Base-by-base conservation (phyloP, 2,797 vertebrate genomes). In the Agapornis canus region DNA sequence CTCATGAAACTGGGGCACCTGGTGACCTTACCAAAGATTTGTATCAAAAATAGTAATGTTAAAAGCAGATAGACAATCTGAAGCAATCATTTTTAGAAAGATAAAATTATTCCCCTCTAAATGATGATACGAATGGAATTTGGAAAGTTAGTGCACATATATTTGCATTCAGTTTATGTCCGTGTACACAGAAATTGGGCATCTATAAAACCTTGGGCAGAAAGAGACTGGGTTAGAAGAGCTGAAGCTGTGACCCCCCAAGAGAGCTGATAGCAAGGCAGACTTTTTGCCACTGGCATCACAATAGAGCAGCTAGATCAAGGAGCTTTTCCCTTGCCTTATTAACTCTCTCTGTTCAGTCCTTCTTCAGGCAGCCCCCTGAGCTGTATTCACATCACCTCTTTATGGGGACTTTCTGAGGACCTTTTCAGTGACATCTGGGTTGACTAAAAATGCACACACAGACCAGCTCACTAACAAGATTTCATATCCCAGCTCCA, bases 1-100 rank as follows among this genome's bases (percentile, higher is more conserved):
- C n/a, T 92, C 43, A 18, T 42, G 43, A 92, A 96, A 95, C 48
- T 88, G 60, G 90, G 45, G 54, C 68, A 92, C 68, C 56, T 75
- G 68, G 23, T 85, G 43, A 89, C 68, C 68, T 94, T 64, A 43
- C 35, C 7, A 22, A 70, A 89, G 71, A 78, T 59, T 40, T 73
- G 40, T 73, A 39, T 20, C 43, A 56, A 86, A 90, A 93, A 73
- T 42, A 87, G n/a, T 76, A 63, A 52, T 25, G 27, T 48, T 91
- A 80, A 78, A 92, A 91, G 59, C 47, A 82, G 63, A 76, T 11
- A 60, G 49, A 32, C 13, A 70, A 45, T 57, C 42, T 77, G 81
- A 80, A 78, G n/a, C 1, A 68, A 81, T 56, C 4, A 49, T 57
- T 78, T 95, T 84, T 60, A 59, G 59, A 56, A 72, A 93, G 39